Conservation (phyloP, 2,113 vertebrate species). For the Accipiter cooperii region DNA sequence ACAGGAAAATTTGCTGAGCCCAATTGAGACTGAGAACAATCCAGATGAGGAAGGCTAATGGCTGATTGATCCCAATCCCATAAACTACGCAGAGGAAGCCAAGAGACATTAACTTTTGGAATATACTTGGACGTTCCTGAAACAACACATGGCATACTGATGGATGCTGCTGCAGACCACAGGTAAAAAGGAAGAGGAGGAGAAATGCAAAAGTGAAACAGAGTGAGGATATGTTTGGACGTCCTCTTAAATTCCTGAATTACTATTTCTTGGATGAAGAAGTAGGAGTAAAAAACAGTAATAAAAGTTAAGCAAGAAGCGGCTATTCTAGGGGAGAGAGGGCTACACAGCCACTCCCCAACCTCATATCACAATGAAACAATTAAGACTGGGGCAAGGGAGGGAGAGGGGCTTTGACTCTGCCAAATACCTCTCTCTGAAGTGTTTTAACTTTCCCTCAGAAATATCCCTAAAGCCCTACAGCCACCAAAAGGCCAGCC, state of each 20-base stretch:
- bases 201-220: not conserved
- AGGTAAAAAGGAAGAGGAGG: not conserved
- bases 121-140: not conserved
- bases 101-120: not conserved
- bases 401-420: not conserved
- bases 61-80: slow-evolving; percentile 6
- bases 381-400: not conserved
- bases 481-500: not conserved
- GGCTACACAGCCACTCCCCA: not conserved
- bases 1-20: slow-evolving; percentile 39
- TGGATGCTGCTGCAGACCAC: not conserved
- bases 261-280: not conserved
- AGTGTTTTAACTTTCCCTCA: not conserved
- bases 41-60: slow-evolving; percentile 15
- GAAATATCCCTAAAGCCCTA: not conserved
- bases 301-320: not conserved
- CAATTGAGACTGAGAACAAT: slow-evolving; percentile 38
- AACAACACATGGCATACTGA: not conserved
- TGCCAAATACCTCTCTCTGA: not conserved
- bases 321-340: not conserved
- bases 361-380: not conserved
- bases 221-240: not conserved
- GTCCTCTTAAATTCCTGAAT: not conserved
- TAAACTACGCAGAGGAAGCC: not conserved
- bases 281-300: not conserved